Percentiles rank a stretch among this genome's conserved stretches.
Evolutionary conservation across 2,113 vertebrate species (phyloP).

Genomic region (Semnornis frantzii): DNA sequence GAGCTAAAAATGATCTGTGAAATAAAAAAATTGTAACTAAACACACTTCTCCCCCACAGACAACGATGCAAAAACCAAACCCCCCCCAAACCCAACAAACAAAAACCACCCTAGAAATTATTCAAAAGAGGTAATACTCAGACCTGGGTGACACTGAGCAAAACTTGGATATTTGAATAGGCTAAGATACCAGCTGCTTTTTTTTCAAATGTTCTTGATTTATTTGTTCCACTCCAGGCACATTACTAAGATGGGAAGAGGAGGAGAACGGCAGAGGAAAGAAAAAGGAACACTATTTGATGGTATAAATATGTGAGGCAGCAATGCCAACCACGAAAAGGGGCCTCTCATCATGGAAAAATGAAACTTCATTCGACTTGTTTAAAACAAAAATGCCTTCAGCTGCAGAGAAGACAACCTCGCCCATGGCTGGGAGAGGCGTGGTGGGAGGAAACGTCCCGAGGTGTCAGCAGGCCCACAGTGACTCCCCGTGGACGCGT

Average conservation of each 20-base stretch:
- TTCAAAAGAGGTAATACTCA: background rate
- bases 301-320: background rate
- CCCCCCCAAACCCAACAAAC: background rate
- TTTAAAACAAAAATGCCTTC: background rate
- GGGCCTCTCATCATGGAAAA: conserved; percentile 28
- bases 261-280: fast-evolving
- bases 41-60: background rate
- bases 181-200: background rate
- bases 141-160: background rate
- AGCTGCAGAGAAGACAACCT: background rate
- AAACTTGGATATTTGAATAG: background rate
- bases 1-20: background rate
- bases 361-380: background rate
- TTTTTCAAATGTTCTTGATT: background rate
- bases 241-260: background rate
- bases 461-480: conserved; percentile 35
- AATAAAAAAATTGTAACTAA: background rate
- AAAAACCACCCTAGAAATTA: background rate
- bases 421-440: background rate
- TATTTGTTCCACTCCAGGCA: background rate
- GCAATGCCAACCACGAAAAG: background rate
- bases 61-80: background rate
- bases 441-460: background rate
- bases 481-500: conserved; percentile 41
- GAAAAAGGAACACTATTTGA: background rate